Base-by-base conservation (phyloP, 1,140 invertebrate genomes). In the Physella acuta region DNA sequence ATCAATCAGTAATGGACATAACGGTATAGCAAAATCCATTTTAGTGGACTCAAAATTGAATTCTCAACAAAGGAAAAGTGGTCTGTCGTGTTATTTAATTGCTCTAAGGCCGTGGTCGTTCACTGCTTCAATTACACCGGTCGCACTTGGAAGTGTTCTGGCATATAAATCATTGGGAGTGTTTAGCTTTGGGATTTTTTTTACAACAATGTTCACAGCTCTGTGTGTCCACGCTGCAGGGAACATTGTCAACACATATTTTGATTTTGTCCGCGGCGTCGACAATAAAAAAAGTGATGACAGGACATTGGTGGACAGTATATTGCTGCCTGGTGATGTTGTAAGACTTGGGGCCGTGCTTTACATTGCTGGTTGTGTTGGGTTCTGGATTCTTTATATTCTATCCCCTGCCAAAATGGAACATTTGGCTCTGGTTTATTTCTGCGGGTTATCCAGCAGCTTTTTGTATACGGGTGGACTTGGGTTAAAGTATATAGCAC, bases 221-320 rank as follows among this genome's bases (percentile, higher is more conserved):
- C 86, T 96, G 60, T 94, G 92, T 20, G 94, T 97, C 2, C 95
- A 97, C 83, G 94, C 93, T 59, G 95, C 95, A 65, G 95, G 94
- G 44, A 97, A 97, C 85, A 90, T 97, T n/a, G 94, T 98, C 0
- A 97, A 98, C 81, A 97, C 94, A 0, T 97, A 97, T 83, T 97
- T 91, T 82, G 94, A 97, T 86, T 98, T 93, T 82, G 89, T 93
- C 8, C 93, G 94, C 86, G 95, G 94, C 36, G 94, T 97, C 52
- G 95, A 97, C 80, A 93, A 91, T 80, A 89, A 87, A 63, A 82
- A 93, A 63, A 89, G 85, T 71, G 94, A 97, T 85, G 94, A 98
- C 81, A 89, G 94, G 78, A 97, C 93, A 73, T 85, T 97, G 61
- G 94, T 97, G 14, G 94, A 97, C 87, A 90, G 93, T 75, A 90